A percentile compares a stretch with the other conserved stretches of the same genome.
These are phyloP conservation scores for Parus major DNA, from an alignment of 2,113 vertebrate genomes.

Conservation along the genomic window DNA sequence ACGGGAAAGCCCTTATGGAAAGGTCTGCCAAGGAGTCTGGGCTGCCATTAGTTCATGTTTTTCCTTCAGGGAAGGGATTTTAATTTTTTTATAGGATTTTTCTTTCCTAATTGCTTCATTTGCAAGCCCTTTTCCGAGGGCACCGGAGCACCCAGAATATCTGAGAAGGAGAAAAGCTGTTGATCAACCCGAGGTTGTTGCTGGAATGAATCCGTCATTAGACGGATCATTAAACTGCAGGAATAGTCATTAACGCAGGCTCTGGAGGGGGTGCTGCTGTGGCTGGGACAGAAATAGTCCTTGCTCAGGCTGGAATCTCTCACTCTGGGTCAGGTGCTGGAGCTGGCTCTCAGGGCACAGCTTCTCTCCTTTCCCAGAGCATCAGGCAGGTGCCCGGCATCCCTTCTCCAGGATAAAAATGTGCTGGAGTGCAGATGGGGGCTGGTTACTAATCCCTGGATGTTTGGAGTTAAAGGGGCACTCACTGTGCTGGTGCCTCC, in stretches of 20 bases:
- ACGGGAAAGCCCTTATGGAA: neutral
- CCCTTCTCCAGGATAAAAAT: conserved; percentile 16
- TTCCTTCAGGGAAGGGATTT: neutral
- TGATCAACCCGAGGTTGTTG: neutral
- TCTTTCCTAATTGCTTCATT: neutral
- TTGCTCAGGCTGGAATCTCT: neutral
- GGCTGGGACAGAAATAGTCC: neutral
- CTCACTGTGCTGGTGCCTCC: accelerated
- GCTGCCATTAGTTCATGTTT: neutral
- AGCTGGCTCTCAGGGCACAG: neutral
- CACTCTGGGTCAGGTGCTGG: neutral
- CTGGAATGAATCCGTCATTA: neutral
- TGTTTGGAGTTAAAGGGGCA: neutral
- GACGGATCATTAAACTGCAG: neutral
- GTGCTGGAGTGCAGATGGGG: neutral
- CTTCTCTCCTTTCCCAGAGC: neutral
- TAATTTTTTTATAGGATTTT: neutral
- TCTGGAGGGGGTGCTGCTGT: neutral
- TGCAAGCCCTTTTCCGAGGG: neutral
- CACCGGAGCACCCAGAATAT: neutral
- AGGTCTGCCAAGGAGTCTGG: neutral
- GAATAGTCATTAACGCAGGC: neutral
- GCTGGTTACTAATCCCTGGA: neutral
- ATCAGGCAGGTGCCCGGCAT: conserved; percentile 59
- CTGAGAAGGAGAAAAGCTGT: neutral